Evolutionary conservation across 2,888 invertebrate genomes (phyloP).

Genomic region (Amitus sp.): DNA sequence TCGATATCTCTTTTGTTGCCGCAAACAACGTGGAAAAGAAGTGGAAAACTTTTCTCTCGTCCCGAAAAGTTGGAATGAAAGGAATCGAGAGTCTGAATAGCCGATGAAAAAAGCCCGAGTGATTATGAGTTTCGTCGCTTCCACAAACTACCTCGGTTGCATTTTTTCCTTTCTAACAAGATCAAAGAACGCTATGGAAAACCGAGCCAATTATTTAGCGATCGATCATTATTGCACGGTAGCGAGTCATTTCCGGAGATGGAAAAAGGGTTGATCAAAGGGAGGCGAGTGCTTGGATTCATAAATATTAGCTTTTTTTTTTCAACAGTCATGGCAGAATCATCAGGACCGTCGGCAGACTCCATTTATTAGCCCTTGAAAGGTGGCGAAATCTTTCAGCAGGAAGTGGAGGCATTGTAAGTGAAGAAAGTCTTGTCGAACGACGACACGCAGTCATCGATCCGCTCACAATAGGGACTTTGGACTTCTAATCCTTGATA

Average conservation of each 20-base stretch:
- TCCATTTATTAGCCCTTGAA: background rate
- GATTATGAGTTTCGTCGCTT: background rate
- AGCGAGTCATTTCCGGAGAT: background rate
- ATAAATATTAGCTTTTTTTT: too few relatives aligned
- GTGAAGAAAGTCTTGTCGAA: background rate
- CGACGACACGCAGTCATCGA: background rate
- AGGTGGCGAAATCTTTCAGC: background rate
- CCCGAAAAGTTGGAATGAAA: background rate
- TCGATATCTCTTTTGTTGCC: constrained; percentile 16
- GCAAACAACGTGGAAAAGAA: constrained; percentile 18
- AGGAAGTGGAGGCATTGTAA: constrained; percentile 4
- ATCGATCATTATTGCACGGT: background rate
- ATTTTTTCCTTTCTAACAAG: too few relatives aligned
- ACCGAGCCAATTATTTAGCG: background rate
- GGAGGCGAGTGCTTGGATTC: too few relatives aligned
- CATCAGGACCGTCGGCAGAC: background rate
- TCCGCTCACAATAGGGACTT: background rate
- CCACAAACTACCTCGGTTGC: background rate
- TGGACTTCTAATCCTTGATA: constrained; percentile 20
- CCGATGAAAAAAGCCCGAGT: background rate
- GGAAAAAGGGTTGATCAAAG: background rate
- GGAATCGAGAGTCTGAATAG: background rate
- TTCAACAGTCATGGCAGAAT: background rate
- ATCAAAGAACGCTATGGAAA: background rate
- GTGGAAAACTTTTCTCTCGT: constrained; percentile 13